Base-by-base conservation (phyloP, 2,888 invertebrate genomes). In the Meteorus cinctellus region DNA sequence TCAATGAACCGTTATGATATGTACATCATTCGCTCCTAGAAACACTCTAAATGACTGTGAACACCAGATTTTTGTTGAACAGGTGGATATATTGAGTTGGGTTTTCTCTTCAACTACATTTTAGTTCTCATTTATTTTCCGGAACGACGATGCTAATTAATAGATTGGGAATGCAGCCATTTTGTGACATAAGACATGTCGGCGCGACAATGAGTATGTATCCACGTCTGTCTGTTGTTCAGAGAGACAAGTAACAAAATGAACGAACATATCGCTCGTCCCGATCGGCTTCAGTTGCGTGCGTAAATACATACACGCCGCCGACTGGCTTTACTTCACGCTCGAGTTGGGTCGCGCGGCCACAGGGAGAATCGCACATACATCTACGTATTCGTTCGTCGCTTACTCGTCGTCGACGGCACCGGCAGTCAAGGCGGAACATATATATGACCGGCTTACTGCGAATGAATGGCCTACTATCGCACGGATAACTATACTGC, bases 391-490 rank as follows among this genome's bases (percentile, higher is more conserved):
- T 4, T n/a, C 16, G 12, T 41, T 41, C 41, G 41, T 8, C 12
- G 41, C 6, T 48, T 48, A 5, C 4, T 48, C 48, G n/a, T 48
- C n/a, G 48, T n/a, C n/a, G 16, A 4, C n/a, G 48, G 48, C n/a
- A 48, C 3, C n/a, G 6, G 16, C 71, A 62, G 71, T 41, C 24
- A 63, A 72, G 45, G 29, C 29, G 71, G 41, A 72, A 72, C 71
- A 59, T 71, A 75, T n/a, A 48, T 66, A 69, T 66, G 71, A 66
- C 36, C 29, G 59, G 66, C 66, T 65, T 66, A 71, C 74, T 16
- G 45, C 74, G 45, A 65, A 71, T 75, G 71, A 75, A 75, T 75
- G 75, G 71, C 71, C 71, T 75, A 75, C 71, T 75, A 70, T 75
- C 75, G 71, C 62, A 65, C 59, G 36, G 62, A 41, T 55, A 75